Base-by-base conservation (phyloP, 2,797 vertebrate genomes). In the Pyrocephalus nanus region DNA sequence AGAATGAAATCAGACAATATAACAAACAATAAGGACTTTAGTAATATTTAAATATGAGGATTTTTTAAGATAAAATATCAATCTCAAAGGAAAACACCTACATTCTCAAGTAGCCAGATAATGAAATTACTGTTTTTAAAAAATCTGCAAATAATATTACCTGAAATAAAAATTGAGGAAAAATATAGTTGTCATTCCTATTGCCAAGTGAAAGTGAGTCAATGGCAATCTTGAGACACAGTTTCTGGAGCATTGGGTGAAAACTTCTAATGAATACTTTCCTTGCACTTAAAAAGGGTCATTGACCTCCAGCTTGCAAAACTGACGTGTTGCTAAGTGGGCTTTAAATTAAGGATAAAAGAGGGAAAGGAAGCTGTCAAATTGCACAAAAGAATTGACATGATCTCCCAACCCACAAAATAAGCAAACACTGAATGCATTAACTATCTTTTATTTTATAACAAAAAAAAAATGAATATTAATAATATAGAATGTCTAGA, bases 331-430 rank as follows among this genome's bases (percentile, higher is more conserved):
- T 87, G 10, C 74, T 90, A 88, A 72, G 25, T 75, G 36, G 61
- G 6, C 36, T 86, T 82, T 88, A 91, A 91, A 80, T 72, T 62
- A 90, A 75, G 10, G n/a, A 62, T 65, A 78, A 90, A 83, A 90
- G 26, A 79, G 9, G 15, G 13, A 90, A 88, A 65, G 4, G 4
- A 40, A 70, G 18, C 62, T 91, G 50, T 87, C 80, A 87, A 26
- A 61, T 23, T 19, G 9, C 43, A 69, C 34, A 76, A 58, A 94
- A 86, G 23, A 58, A 51, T 12, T 62, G 32, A 71, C 51, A 18
- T 60, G 43, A 82, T 78, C n/a, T 92, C 64, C 38, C 30, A 84
- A 51, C 54, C 34, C 62, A 87, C 58, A 76, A 86, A 89, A 95
- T 76, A 92, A 88, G 38, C 38, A 75, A 85, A 83, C 42, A 13